Conservation (phyloP, 2,797 vertebrate species). For the Amblyraja radiata region DNA sequence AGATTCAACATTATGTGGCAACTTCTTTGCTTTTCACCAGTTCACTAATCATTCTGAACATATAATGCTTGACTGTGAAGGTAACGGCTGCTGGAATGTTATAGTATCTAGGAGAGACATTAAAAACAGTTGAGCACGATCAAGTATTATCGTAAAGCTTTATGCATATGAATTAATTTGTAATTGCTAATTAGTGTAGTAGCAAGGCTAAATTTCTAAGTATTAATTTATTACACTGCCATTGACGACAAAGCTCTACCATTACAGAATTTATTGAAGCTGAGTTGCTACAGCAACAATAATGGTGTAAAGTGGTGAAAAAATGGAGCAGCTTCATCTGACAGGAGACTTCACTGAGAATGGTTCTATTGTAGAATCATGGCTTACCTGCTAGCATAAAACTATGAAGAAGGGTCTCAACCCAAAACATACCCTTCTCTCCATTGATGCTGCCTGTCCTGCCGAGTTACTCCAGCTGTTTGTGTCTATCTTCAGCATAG, state of each 20-base stretch:
- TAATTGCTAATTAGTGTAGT: background rate
- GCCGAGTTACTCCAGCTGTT: too few species aligned
- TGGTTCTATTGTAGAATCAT: too few species aligned
- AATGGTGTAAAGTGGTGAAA: background rate
- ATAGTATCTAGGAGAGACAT: background rate
- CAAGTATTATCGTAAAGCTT: background rate
- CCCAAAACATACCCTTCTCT: too few species aligned
- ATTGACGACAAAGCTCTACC: too few species aligned
- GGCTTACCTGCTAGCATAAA: too few species aligned
- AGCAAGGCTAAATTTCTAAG: background rate
- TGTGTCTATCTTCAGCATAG: too few species aligned
- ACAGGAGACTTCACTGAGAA: too few species aligned
- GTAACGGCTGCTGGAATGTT: background rate
- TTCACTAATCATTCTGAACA: constrained; percentile 6
- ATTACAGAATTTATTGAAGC: background rate
- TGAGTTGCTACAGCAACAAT: background rate
- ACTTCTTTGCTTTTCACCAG: background rate
- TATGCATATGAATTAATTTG: background rate
- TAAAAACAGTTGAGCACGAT: background rate
- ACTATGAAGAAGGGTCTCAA: too few species aligned
- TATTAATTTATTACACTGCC: background rate
- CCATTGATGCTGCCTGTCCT: too few species aligned
- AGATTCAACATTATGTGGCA: background rate
- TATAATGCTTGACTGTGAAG: background rate
- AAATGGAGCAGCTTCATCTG: too few species aligned